Evolutionary conservation across 2,888 invertebrate species (phyloP).

Genomic region (Megalurothrips usitatus): DNA sequence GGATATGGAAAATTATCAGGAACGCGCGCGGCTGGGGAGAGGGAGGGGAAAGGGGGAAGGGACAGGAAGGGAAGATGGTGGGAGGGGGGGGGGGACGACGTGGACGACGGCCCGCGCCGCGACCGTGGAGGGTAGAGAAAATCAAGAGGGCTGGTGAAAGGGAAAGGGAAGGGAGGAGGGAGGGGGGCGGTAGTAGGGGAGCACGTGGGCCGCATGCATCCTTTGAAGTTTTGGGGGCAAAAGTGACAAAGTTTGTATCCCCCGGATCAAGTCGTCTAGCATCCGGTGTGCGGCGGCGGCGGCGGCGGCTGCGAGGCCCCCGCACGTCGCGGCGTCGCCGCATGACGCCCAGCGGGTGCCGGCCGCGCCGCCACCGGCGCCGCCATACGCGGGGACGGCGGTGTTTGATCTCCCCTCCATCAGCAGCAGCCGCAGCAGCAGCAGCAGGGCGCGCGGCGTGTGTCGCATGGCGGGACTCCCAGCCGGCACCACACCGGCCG

Average conservation of each 20-base stretch:
- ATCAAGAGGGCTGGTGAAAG: too few relatives aligned
- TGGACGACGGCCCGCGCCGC: too few relatives aligned
- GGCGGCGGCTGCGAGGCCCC: background rate
- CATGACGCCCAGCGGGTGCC: background rate
- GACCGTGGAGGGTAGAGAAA: too few relatives aligned
- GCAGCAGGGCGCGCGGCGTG: too few relatives aligned
- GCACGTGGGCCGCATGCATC: background rate
- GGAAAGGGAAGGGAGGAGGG: too few relatives aligned
- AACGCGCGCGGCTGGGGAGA: background rate
- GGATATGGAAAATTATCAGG: background rate
- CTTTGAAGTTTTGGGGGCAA: background rate
- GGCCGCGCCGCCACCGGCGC: background rate
- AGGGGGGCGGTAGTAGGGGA: background rate
- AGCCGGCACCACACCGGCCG: too few relatives aligned
- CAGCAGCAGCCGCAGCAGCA: too few relatives aligned
- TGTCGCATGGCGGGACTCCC: too few relatives aligned
- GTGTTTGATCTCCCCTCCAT: background rate
- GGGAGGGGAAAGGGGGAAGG: background rate
- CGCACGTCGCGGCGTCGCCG: background rate
- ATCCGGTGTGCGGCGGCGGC: background rate
- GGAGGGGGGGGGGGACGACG: too few relatives aligned
- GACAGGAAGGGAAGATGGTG: too few relatives aligned
- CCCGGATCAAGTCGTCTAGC: background rate
- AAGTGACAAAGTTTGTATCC: conserved; percentile 11
- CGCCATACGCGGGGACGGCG: background rate